Conservation (phyloP, 2,888 invertebrate species). For the Phortica magna region DNA sequence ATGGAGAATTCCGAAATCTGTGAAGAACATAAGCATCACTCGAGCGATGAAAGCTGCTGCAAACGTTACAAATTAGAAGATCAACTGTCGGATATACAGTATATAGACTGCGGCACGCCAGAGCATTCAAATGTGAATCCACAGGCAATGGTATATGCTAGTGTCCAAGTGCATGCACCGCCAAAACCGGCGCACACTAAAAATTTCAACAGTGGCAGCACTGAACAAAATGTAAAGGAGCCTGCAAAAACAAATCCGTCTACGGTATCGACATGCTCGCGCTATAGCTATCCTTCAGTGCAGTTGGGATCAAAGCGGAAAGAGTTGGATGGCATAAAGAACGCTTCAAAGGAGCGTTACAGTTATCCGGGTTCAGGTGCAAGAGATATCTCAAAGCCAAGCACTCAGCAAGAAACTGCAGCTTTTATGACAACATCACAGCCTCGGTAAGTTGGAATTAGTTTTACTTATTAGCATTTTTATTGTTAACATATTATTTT, state of each 20-base stretch:
- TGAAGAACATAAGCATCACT: slow-evolving; percentile 63
- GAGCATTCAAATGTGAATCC: slow-evolving; percentile 79
- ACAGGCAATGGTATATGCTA: slow-evolving; percentile 74
- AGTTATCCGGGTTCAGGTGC: slow-evolving; percentile 75
- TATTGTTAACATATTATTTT: background rate
- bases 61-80: slow-evolving; percentile 87
- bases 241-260: slow-evolving; percentile 24
- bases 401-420: slow-evolving; percentile 44
- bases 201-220: slow-evolving; percentile 51
- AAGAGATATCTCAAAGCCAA: slow-evolving; percentile 47
- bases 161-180: slow-evolving; percentile 77
- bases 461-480: background rate
- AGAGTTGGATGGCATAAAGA: slow-evolving; percentile 60
- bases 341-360: slow-evolving; percentile 74
- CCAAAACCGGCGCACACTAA: slow-evolving; percentile 69
- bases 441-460: slow-evolving; percentile 38
- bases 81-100: slow-evolving; percentile 87
- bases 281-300: slow-evolving; percentile 77
- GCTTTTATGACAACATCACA: slow-evolving; percentile 33
- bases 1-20: slow-evolving; percentile 47
- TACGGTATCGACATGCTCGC: slow-evolving; percentile 52
- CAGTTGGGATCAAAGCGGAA: slow-evolving; percentile 76
- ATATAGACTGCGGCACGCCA: slow-evolving; percentile 88
- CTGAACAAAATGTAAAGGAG: slow-evolving; percentile 31
- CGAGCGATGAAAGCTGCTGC: slow-evolving; percentile 79